A percentile compares a stretch with the other conserved stretches of the same genome.
Evolutionary conservation across 2,888 invertebrate species (phyloP).

Genomic region (Microdon myrmicae): DNA sequence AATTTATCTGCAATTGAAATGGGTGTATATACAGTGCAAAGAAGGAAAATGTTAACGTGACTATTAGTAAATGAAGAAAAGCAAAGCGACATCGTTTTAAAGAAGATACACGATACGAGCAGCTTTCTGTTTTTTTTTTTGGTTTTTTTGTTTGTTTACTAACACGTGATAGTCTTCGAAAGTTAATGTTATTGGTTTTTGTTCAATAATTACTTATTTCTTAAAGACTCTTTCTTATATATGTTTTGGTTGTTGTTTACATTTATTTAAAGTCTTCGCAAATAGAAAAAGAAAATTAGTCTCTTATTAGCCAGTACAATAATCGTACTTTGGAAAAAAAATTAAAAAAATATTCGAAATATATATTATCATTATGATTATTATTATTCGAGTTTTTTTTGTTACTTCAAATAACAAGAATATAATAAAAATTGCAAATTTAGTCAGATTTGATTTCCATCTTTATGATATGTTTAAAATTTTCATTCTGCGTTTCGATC

Average conservation of each 20-base stretch:
- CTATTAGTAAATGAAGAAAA: slow-evolving; percentile 10
- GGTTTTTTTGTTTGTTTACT: no score
- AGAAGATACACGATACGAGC: slow-evolving; percentile 23
- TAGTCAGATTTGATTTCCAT: slow-evolving; percentile 28
- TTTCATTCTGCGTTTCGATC: slow-evolving; percentile 41
- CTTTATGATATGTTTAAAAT: slow-evolving; percentile 47
- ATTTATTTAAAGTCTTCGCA: slow-evolving; percentile 38
- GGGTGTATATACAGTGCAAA: slow-evolving; percentile 43
- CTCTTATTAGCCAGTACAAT: slow-evolving; percentile 48
- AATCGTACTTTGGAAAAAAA: slow-evolving; percentile 39
- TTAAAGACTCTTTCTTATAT: no score
- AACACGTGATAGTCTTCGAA: slow-evolving; percentile 51
- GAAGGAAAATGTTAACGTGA: neutral
- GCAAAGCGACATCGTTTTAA: slow-evolving; percentile 48
- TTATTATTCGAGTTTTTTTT: no score
- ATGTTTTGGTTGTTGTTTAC: neutral
- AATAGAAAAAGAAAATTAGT: slow-evolving; percentile 43
- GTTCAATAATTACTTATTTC: no score
- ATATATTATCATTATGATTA: slow-evolving; percentile 45
- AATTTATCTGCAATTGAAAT: slow-evolving; percentile 30
- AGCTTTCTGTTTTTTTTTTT: no score
- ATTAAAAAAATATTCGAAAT: slow-evolving; percentile 44
- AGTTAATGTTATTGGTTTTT: slow-evolving; percentile 21
- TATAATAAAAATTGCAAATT: slow-evolving; percentile 44
- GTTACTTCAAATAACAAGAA: slow-evolving; percentile 30